Conservation (phyloP, 2,888 invertebrate genomes). For the Ormyrus nitidulus region DNA sequence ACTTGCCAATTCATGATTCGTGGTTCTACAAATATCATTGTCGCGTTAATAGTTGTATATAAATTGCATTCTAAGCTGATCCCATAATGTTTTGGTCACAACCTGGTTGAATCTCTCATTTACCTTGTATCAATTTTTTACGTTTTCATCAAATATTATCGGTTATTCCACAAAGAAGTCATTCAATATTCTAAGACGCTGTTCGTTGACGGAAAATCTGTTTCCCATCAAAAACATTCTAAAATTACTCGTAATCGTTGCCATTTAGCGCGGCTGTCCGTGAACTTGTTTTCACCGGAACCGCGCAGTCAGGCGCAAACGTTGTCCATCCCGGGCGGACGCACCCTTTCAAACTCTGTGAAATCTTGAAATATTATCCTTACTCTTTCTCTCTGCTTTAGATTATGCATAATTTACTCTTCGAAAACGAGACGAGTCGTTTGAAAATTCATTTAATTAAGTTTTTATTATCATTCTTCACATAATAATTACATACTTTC, state of each 20-base stretch:
- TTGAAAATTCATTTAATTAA: constrained; percentile 33
- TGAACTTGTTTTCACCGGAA: constrained; percentile 29
- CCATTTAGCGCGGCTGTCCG: constrained; percentile 12
- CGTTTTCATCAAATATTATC: constrained; percentile 20
- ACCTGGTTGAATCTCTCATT: constrained; percentile 65
- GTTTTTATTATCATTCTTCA: constrained; percentile 46
- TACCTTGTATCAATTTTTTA: constrained; percentile 23
- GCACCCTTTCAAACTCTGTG: constrained; percentile 40
- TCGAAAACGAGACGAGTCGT: constrained; percentile 14
- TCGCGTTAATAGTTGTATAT: constrained; percentile 60
- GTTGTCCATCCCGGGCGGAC: constrained; percentile 55
- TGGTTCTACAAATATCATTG: constrained; percentile 21
- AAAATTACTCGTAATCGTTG: constrained; percentile 44
- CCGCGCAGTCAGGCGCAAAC: constrained; percentile 24
- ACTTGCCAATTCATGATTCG: constrained; percentile 23
- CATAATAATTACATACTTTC: constrained; percentile 49
- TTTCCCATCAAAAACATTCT: constrained; percentile 46
- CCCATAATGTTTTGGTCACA: constrained; percentile 74
- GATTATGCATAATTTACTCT: constrained; percentile 23
- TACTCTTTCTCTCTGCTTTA: background rate
- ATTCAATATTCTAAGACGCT: constrained; percentile 40
- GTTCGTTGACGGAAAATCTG: constrained; percentile 38
- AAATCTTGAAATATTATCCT: constrained; percentile 54
- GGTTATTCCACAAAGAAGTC: constrained; percentile 42
- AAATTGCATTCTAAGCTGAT: constrained; percentile 73